These are phyloP conservation scores for Drosophila suboccidentalis DNA, from an alignment of 2,888 invertebrate genomes.

Conservation along the genomic window DNA sequence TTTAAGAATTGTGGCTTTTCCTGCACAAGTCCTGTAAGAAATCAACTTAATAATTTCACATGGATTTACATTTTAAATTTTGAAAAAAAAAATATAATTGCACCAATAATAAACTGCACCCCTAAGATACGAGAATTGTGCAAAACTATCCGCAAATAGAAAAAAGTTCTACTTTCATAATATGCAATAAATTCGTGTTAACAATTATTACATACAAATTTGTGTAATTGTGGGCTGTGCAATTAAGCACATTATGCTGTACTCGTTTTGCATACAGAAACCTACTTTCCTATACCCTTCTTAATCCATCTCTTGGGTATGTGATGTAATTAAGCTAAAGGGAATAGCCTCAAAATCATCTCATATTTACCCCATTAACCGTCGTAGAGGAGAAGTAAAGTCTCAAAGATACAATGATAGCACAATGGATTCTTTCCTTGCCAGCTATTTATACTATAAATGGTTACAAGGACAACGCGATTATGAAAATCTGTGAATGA, in stretches of 20 bases:
- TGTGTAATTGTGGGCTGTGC: not conserved
- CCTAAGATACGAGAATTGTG: no score
- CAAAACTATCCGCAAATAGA: no score
- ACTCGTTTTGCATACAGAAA: not conserved
- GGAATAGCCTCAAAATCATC: constrained; percentile 13
- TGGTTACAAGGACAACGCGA: constrained; percentile 74
- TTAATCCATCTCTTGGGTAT: not conserved
- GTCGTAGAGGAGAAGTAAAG: not conserved
- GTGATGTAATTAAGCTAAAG: constrained; percentile 8
- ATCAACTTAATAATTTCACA: no score
- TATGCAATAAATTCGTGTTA: no score
- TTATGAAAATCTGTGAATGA: constrained; percentile 60
- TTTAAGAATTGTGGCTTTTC: no score
- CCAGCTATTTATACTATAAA: constrained; percentile 57
- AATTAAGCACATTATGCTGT: not conserved
- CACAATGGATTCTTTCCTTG: constrained; percentile 31
- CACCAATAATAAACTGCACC: no score
- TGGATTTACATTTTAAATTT: no score
- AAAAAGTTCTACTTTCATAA: no score
- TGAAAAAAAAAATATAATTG: no score
- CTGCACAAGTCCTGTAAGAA: no score
- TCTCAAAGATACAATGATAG: constrained; percentile 33
- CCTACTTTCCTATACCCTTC: not conserved
- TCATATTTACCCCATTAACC: not conserved
- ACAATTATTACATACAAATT: no score